Evolutionary conservation across 2,888 invertebrate species (phyloP).

Genomic region (Eucriotettix oculatus): DNA sequence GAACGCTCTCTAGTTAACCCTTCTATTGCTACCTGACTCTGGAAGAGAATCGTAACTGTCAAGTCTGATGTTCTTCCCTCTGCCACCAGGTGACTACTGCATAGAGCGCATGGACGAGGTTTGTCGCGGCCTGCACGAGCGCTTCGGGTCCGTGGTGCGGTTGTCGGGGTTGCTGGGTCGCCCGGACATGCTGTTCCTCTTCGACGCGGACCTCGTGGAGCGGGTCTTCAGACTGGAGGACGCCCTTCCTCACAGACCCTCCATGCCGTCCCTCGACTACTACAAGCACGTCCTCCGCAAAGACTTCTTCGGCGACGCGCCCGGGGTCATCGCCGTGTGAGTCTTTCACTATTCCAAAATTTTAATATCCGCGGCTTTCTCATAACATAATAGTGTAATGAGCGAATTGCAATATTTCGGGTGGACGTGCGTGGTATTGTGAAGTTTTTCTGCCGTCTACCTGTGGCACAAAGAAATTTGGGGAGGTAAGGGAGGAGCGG

Average conservation of each 20-base stretch:
- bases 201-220: conserved; percentile 53
- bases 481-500: no score
- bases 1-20: no score
- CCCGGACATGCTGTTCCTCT: conserved; percentile 57
- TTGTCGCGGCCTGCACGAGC: conserved; percentile 35
- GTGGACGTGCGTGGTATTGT: no score
- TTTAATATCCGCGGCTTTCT: no score
- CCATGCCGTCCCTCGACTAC: conserved; percentile 58
- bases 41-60: no score
- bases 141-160: conserved; percentile 52
- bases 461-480: no score
- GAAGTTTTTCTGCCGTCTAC: no score
- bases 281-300: conserved; percentile 52
- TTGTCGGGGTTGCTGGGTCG: conserved; percentile 47
- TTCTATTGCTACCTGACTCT: no score
- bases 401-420: no score
- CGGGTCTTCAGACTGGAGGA: conserved; percentile 52
- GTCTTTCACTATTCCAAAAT: conserved; percentile 18
- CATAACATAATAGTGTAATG: no score
- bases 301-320: conserved; percentile 46
- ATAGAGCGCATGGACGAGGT: conserved; percentile 51
- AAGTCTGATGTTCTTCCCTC: no score
- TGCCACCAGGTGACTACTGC: conserved; percentile 38
- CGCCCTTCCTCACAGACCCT: conserved; percentile 47
- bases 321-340: conserved; percentile 60